These are phyloP conservation scores for Cyprinodon tularosa DNA, from an alignment of 2,113 vertebrate genomes.

Conservation along the genomic window DNA sequence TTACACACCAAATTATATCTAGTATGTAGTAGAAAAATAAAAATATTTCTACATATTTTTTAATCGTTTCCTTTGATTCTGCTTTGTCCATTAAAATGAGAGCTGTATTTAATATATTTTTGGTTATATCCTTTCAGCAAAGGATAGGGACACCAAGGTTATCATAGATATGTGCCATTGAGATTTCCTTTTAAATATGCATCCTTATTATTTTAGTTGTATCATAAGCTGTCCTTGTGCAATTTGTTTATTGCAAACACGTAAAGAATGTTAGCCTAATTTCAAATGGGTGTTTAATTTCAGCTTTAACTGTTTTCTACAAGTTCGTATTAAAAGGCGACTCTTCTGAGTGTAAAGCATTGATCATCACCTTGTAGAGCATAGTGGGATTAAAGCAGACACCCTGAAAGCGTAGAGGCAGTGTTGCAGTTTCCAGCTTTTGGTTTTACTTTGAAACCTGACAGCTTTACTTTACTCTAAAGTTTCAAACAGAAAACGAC, in stretches of 20 bases:
- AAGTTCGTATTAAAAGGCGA: not conserved
- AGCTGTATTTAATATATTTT: not conserved
- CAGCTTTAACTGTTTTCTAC: not conserved
- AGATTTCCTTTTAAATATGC: too few species aligned
- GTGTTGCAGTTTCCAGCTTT: constrained; percentile 3
- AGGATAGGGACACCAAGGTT: not conserved
- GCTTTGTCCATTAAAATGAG: not conserved
- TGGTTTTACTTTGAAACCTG: constrained; percentile 12
- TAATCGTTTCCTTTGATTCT: not conserved
- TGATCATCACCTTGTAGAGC: not conserved
- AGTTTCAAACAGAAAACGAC: constrained; percentile 2
- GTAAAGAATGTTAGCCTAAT: not conserved
- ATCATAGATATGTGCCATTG: too few species aligned
- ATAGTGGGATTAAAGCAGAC: not conserved
- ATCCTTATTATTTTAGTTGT: too few species aligned
- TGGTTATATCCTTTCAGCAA: not conserved
- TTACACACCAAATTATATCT: too few species aligned
- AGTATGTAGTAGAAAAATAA: not conserved
- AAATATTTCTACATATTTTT: not conserved
- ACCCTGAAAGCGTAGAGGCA: not conserved
- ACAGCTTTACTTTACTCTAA: not conserved
- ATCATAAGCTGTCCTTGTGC: not conserved
- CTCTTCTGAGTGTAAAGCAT: too few species aligned
- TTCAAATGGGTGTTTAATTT: not conserved
- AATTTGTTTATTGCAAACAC: not conserved